A percentile compares a stretch with the other conserved stretches of the same genome.
Conservation (phyloP, 2,797 vertebrate species). For the Enteromius trimaculatus region DNA sequence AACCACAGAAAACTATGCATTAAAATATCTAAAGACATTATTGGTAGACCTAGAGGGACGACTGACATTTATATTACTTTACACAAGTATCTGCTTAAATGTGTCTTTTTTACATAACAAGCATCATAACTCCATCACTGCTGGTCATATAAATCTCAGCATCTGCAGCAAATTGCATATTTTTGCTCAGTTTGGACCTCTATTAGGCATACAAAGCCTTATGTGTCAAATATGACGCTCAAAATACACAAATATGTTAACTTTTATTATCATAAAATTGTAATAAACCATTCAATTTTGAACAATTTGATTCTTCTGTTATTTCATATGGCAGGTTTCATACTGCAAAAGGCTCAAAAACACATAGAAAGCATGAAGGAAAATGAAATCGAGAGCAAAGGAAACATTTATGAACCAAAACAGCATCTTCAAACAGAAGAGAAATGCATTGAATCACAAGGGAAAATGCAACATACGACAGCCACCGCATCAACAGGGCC, state of each 20-base stretch:
- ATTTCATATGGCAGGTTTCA: not conserved
- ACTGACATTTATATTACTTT: not conserved
- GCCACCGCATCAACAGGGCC: not conserved
- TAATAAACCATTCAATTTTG: not conserved
- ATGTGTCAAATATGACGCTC: not conserved
- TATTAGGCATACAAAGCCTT: not conserved
- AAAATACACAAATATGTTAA: not conserved
- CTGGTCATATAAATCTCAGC: not conserved
- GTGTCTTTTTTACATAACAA: not conserved
- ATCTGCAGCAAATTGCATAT: not conserved
- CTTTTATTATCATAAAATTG: not conserved
- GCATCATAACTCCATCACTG: not conserved
- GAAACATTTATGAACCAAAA: slow-evolving; percentile 27
- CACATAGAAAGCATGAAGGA: slow-evolving; percentile 18
- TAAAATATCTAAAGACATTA: not conserved
- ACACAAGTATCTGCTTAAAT: not conserved
- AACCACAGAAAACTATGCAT: not conserved
- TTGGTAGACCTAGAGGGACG: not conserved
- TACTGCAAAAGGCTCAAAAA: not conserved
- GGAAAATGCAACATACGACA: slow-evolving; percentile 9
- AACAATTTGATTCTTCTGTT: not conserved
- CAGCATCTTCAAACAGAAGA: slow-evolving; percentile 24
- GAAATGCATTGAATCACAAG: slow-evolving; percentile 9
- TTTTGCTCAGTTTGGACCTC: not conserved
- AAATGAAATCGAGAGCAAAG: slow-evolving; percentile 15